Conservation (phyloP, 2,888 invertebrate species). For the Fragum whitleyi region DNA sequence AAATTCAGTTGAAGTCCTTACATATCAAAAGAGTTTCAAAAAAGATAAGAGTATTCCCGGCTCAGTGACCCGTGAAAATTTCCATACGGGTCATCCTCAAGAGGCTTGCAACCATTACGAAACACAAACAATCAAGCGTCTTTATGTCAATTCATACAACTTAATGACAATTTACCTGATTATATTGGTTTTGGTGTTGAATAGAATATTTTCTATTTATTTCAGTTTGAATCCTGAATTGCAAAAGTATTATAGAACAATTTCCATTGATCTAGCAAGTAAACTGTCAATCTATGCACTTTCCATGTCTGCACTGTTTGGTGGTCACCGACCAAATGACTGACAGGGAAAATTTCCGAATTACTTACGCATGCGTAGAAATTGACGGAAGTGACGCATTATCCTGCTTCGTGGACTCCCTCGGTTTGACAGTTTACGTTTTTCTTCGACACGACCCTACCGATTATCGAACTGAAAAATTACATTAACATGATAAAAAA, state of each 20-base stretch:
- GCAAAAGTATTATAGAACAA: too few relatives aligned
- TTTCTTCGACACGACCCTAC: too few relatives aligned
- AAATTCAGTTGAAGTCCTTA: too few relatives aligned
- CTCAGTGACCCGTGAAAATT: constrained; percentile 12
- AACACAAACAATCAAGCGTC: constrained; percentile 22
- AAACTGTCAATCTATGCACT: neutral
- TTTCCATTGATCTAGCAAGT: neutral
- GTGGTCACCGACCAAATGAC: constrained; percentile 28
- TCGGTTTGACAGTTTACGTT: neutral
- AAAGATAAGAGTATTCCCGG: neutral
- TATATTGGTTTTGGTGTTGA: too few relatives aligned
- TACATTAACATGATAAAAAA: too few relatives aligned
- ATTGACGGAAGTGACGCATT: constrained; percentile 50
- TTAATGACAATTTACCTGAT: too few relatives aligned
- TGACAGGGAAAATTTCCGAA: neutral
- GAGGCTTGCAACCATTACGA: constrained; percentile 6
- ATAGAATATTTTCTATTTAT: too few relatives aligned
- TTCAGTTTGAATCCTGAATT: too few relatives aligned
- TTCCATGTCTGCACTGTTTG: constrained; percentile 13
- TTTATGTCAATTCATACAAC: too few relatives aligned
- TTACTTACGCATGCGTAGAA: constrained; percentile 19
- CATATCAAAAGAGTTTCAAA: too few relatives aligned
- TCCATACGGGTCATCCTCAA: neutral
- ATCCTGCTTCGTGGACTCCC: constrained; percentile 54
- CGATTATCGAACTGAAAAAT: too few relatives aligned